Evolutionary conservation across 2,113 vertebrate genomes (phyloP).

Genomic region (Hylia prasina): DNA sequence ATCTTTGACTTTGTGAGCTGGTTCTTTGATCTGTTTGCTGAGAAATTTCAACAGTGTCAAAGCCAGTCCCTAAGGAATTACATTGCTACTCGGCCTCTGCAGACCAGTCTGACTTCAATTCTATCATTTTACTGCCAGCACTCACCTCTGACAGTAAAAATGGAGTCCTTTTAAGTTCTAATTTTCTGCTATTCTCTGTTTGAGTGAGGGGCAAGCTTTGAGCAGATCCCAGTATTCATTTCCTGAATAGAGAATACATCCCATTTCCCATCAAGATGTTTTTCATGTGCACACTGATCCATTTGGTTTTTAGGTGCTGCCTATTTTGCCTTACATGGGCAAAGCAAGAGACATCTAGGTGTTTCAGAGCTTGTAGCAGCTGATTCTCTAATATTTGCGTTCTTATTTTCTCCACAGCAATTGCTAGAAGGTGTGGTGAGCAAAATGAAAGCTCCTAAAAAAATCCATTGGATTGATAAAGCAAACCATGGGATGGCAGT

Average conservation of each 20-base stretch:
- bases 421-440: constrained; percentile 76
- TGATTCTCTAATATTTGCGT: background rate
- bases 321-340: background rate
- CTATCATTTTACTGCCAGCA: background rate
- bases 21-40: background rate
- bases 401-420: constrained; percentile 62
- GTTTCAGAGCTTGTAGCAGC: background rate
- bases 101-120: background rate
- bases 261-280: background rate
- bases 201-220: background rate
- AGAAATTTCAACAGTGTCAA: background rate
- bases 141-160: background rate
- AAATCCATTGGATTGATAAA: constrained; percentile 86
- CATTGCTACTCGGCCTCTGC: background rate
- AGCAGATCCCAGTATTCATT: background rate
- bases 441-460: constrained; percentile 78
- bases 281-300: background rate
- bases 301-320: background rate
- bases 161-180: background rate
- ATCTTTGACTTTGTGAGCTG: background rate
- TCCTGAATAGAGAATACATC: background rate
- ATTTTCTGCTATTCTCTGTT: background rate
- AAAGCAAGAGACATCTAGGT: background rate
- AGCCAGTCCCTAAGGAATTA: background rate
- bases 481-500: constrained; percentile 86